Conservation (phyloP, 1,140 invertebrate genomes). For the Heliconius eleuchia region DNA sequence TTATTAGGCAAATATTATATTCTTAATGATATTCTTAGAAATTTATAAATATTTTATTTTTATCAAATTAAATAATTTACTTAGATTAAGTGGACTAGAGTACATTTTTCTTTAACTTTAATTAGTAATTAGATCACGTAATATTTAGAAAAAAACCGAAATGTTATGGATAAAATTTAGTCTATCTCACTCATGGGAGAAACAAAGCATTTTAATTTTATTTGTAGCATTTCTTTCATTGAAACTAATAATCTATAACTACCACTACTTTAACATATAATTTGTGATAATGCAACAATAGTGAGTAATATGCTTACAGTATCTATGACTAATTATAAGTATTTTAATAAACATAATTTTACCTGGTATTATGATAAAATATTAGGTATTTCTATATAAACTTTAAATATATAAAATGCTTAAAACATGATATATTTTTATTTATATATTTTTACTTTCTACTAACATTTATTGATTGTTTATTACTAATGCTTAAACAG, state of each 20-base stretch:
- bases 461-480: no score
- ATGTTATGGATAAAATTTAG: not conserved
- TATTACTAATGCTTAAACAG: no score
- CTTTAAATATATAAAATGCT: no score
- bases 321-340: not conserved
- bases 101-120: not conserved
- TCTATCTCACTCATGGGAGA: not conserved
- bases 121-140: not conserved
- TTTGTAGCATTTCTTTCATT: not conserved
- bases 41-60: not conserved
- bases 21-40: not conserved
- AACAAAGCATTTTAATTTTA: not conserved
- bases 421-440: no score
- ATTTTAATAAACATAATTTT: no score
- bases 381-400: no score
- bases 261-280: no score
- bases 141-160: not conserved
- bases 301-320: no score
- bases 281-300: no score
- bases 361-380: no score
- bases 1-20: not conserved
- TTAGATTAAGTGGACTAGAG: not conserved
- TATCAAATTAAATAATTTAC: not conserved
- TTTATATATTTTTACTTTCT: no score
- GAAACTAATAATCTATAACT: not conserved